Evolutionary conservation across 2,888 invertebrate genomes (phyloP), one percentile per base, ranked within the genome.

Genomic region (Harpagoxenus sublaevis): DNA sequence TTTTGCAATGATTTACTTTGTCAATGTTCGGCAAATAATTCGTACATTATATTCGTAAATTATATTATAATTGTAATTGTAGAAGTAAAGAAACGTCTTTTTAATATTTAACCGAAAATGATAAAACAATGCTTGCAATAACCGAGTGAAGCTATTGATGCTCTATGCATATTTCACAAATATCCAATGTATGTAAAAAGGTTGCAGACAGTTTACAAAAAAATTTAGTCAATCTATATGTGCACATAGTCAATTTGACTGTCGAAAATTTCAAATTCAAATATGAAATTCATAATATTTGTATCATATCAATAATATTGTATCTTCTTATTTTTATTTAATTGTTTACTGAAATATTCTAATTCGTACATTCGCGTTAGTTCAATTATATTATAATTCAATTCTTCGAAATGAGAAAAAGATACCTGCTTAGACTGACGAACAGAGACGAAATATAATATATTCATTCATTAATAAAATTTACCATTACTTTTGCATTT

Each of bases 261-360:
- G 15, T 57, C 6, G 3, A 62, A 48, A 81, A 28, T 60, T 60
- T 35, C 28, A 35, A 79, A 66, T 45, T 66, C 8, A 66, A 60
- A 23, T 71, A 48, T 60, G 71, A 68, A 78, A 68, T 55, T 55
- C 31, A 45, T n/a, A 78, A 45, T 79, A 39, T 71, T 71, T 39
- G 10, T 57, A 48, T 70, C 18, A 57, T 70, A 23, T 65, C 6
- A 77, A 70, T 68, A 57, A 77, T 78, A 70, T 68, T 55, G 42
- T 66, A 66, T 68, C n/a, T 78, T 55, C 42, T 68, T 42, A 55
- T 28, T 68, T 75, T 78, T 68, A 77, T 77, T 65, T 51, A 39
- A 77, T 77, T 77, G 65, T 77, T 53, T 66, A 78, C n/a, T 55
- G 42, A 68, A 78, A 68, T 28, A 78, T 1, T 78, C 28, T 45